Conservation (phyloP, 2,113 vertebrate genomes). For the Myrmophylax atrothorax region DNA sequence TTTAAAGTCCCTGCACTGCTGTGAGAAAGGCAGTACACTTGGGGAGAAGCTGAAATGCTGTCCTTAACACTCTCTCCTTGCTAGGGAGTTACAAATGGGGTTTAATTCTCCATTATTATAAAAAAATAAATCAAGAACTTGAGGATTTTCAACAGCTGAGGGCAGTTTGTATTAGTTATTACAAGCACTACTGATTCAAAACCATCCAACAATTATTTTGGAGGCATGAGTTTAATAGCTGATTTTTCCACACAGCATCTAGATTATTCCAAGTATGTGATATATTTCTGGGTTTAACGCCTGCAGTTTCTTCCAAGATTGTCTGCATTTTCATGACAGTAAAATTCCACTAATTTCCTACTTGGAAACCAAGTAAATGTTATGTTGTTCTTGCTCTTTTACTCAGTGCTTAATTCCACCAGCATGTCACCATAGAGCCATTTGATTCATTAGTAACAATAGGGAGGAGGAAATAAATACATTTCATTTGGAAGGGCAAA, state of each 20-base stretch:
- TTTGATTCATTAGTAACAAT: neutral
- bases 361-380: constrained; percentile 22
- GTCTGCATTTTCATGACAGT: neutral
- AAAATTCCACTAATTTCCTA: constrained; percentile 23
- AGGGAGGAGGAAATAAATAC: constrained; percentile 18
- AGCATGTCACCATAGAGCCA: neutral
- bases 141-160: neutral
- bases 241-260: neutral
- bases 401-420: neutral
- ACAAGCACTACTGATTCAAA: neutral
- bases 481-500: neutral
- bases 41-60: neutral
- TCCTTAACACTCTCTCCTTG: neutral
- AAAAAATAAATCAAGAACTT: neutral
- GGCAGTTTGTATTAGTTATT: neutral
- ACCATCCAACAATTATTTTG: neutral
- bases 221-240: neutral
- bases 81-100: neutral
- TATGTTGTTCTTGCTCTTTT: constrained; percentile 6
- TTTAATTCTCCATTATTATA: neutral
- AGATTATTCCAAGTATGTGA: neutral
- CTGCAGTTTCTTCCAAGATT: neutral
- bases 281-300: neutral
- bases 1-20: neutral
- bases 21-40: neutral